These are phyloP conservation scores for Synanthedon vespiformis DNA, from an alignment of 2,888 invertebrate genomes.

Conservation along the genomic window DNA sequence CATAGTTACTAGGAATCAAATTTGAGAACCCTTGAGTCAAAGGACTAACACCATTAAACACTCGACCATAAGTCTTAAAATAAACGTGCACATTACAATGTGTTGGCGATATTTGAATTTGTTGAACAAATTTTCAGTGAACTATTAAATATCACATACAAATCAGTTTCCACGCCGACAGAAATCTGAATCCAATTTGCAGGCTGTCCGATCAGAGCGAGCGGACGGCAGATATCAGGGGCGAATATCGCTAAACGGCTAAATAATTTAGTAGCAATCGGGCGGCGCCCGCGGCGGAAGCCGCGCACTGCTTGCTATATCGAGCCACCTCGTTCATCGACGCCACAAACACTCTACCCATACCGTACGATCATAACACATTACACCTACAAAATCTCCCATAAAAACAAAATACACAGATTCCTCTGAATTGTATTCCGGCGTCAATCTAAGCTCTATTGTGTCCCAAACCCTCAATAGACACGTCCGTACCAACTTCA, in stretches of 20 bases:
- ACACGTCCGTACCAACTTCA: conserved; percentile 47
- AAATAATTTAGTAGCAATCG: conserved; percentile 68
- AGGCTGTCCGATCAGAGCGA: conserved; percentile 60
- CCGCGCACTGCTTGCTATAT: conserved; percentile 23
- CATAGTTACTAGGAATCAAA: no score
- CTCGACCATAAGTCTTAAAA: no score
- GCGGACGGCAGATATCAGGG: conserved; percentile 51
- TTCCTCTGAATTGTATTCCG: not conserved
- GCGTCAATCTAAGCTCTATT: conserved; percentile 21
- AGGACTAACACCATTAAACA: no score
- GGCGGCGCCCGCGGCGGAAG: conserved; percentile 23
- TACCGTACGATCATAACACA: not conserved
- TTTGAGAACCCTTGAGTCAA: no score
- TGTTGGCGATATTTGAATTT: no score
- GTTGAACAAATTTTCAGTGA: conserved; percentile 8
- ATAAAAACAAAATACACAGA: not conserved
- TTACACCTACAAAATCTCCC: not conserved
- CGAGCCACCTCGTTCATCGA: conserved; percentile 7
- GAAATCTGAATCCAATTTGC: conserved; percentile 70
- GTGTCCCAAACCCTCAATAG: conserved; percentile 38
- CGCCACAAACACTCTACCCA: not conserved
- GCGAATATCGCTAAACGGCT: conserved; percentile 68
- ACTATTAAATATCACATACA: conserved; percentile 62
- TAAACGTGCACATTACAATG: not conserved
- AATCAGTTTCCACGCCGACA: conserved; percentile 62